phyloP scores from a whole-genome alignment of 2,113 vertebrate species.

The Bambusicola thoracicus region DNA sequence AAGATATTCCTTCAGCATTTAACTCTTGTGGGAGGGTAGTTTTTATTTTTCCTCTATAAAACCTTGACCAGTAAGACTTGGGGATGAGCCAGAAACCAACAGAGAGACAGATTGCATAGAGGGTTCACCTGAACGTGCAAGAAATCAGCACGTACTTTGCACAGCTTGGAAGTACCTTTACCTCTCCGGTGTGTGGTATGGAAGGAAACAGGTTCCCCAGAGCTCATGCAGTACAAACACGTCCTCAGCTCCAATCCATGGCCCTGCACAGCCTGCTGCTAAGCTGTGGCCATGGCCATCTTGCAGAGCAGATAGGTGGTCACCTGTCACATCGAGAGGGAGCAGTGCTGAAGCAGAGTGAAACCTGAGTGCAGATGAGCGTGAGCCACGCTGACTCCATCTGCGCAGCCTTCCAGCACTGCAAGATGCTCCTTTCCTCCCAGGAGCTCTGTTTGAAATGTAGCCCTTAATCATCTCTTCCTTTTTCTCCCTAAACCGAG shows the following conservation, averaged over 20 bases:
- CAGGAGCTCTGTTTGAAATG: neutral
- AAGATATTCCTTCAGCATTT: neutral
- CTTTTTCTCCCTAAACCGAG: neutral
- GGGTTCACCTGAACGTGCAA: neutral
- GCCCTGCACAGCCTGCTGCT: neutral
- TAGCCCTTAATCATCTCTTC: neutral
- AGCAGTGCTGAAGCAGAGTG: neutral
- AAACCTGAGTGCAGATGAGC: neutral
- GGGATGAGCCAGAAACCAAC: constrained; percentile 31
- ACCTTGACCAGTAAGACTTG: constrained; percentile 8
- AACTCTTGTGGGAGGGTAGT: neutral
- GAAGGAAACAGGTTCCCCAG: constrained; percentile 4
- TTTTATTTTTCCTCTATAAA: constrained; percentile 31
- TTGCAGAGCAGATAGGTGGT: neutral
- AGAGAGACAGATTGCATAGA: constrained; percentile 38
- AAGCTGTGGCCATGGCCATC: neutral
- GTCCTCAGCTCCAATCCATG: neutral
- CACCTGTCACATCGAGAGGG: neutral
- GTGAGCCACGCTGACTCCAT: neutral
- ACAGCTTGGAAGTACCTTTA: constrained; percentile 14
- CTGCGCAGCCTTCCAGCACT: neutral
- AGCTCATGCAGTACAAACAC: neutral
- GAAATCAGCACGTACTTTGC: neutral
- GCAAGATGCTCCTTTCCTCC: neutral
- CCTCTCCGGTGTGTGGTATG: neutral